Evolutionary conservation across 2,113 vertebrate species (phyloP).

Genomic region (Pogona vitticeps): DNA sequence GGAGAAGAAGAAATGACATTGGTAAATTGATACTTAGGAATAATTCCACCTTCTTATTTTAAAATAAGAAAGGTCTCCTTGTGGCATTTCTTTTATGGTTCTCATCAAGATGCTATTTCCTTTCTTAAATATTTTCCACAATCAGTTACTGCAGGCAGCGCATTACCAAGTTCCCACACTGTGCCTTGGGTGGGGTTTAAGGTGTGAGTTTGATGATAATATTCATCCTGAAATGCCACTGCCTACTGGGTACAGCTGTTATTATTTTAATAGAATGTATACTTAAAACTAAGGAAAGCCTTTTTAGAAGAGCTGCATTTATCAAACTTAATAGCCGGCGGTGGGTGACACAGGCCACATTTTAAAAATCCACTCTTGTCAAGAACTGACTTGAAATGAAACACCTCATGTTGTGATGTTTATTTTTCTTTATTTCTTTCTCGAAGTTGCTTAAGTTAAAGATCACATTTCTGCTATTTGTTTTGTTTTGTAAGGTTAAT

Average conservation of each 20-base stretch:
- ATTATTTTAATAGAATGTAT: constrained; percentile 16
- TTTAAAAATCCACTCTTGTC: constrained; percentile 5
- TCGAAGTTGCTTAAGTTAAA: neutral
- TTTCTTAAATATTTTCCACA: constrained; percentile 10
- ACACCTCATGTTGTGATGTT: neutral
- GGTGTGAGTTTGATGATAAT: constrained; percentile 16
- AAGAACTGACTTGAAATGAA: neutral
- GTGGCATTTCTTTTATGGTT: constrained; percentile 13
- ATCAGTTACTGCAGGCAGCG: constrained; percentile 3
- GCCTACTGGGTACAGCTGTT: neutral
- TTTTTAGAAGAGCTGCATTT: constrained; percentile 9
- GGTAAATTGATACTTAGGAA: neutral
- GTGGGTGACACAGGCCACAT: constrained; percentile 1
- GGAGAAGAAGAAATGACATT: neutral
- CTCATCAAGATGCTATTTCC: constrained; percentile 9
- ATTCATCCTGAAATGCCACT: constrained; percentile 23
- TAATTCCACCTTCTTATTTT: neutral
- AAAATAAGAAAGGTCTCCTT: neutral
- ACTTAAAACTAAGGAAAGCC: neutral
- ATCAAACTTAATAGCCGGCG: constrained; percentile 1
- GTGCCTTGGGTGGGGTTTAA: constrained; percentile 21
- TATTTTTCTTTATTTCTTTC: neutral
- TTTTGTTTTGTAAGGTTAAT: neutral
- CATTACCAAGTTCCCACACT: neutral
- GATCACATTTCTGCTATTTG: neutral